phyloP scores from a whole-genome alignment of 2,888 invertebrate genomes.

The Autographa gamma region DNA sequence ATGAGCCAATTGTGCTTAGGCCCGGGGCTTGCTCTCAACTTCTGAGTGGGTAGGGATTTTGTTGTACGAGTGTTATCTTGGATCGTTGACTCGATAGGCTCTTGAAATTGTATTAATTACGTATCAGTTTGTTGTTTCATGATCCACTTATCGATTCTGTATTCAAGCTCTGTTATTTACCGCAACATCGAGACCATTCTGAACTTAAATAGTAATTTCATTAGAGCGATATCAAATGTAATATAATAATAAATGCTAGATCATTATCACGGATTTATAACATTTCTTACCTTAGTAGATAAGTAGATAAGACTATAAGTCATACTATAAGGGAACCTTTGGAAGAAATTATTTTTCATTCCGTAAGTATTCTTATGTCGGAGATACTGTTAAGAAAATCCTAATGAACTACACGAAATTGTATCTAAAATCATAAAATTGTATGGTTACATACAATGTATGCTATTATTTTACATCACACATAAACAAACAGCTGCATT shows the following conservation, averaged over 20 bases:
- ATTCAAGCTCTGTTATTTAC: background rate
- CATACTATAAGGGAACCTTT: too few species aligned
- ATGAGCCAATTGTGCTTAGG: conserved; percentile 49
- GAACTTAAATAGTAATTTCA: too few species aligned
- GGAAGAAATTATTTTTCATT: too few species aligned
- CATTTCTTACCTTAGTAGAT: background rate
- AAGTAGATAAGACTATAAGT: background rate
- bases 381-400: too few species aligned
- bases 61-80: conserved; percentile 3
- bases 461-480: background rate
- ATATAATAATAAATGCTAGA: too few species aligned
- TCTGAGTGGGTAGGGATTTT: background rate
- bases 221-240: too few species aligned
- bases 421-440: too few species aligned
- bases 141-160: conserved; percentile 19
- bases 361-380: too few species aligned
- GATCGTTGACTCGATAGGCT: background rate
- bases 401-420: too few species aligned
- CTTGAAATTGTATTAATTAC: background rate
- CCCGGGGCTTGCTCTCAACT: background rate
- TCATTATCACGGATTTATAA: background rate
- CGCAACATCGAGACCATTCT: too few species aligned
- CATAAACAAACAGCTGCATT: background rate
- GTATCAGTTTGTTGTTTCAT: conserved; percentile 30
- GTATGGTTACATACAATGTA: too few species aligned